Conservation (phyloP, 2,113 vertebrate species). For the Datnioides undecimradiatus region DNA sequence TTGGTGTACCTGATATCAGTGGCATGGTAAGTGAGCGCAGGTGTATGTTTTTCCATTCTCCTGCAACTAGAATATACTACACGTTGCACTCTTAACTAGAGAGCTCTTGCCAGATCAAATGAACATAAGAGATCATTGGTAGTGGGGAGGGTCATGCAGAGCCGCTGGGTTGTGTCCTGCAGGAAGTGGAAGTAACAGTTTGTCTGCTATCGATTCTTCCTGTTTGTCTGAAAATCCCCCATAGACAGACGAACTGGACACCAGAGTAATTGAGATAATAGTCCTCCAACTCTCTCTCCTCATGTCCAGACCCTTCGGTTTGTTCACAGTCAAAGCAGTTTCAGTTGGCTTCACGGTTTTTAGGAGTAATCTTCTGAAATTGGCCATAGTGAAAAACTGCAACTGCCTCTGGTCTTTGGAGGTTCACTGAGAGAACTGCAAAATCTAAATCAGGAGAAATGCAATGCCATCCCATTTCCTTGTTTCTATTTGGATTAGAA, state of each 20-base stretch:
- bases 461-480: background rate
- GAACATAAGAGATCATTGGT: background rate
- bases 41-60: background rate
- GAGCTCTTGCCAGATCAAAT: background rate
- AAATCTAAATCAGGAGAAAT: background rate
- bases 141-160: constrained; percentile 7
- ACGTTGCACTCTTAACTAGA: background rate
- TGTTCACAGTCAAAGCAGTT: background rate
- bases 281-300: background rate
- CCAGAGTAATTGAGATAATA: constrained; percentile 3
- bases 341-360: background rate
- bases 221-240: constrained; percentile 44
- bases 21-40: background rate
- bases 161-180: constrained; percentile 33
- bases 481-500: background rate
- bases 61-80: background rate
- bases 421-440: background rate
- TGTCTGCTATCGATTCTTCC: constrained; percentile 56
- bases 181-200: constrained; percentile 43
- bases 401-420: background rate
- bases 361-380: background rate
- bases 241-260: constrained; percentile 17
- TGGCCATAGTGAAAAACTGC: background rate
- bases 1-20: background rate
- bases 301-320: background rate